A percentile compares a stretch with the other conserved stretches of the same genome.
Evolutionary conservation across 92 coral and sea anemone species (phyloP).

Genomic region (Siderastrea radians): DNA sequence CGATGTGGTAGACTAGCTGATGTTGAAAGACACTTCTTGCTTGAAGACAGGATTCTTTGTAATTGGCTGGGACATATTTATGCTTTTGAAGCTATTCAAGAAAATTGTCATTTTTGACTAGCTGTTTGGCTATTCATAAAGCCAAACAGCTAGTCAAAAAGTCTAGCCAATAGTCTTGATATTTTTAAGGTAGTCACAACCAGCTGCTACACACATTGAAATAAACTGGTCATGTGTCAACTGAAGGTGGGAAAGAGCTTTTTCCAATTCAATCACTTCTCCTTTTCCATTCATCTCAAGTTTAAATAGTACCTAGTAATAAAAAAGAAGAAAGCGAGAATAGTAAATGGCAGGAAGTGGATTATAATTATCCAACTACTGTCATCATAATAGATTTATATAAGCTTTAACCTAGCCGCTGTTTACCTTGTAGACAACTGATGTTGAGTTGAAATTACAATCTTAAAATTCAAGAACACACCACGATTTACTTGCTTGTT

Average conservation of each 20-base stretch:
- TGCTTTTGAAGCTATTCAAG: not conserved
- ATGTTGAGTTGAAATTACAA: not conserved
- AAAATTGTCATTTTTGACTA: slow-evolving; percentile 8
- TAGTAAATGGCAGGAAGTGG: not conserved
- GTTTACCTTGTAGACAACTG: not conserved
- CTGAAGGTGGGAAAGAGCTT: slow-evolving; percentile 4
- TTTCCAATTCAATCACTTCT: not conserved
- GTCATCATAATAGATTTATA: not conserved
- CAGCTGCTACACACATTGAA: slow-evolving; percentile 18
- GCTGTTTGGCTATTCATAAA: slow-evolving; percentile 19
- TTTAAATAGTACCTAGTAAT: not conserved
- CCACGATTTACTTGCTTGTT: no score
- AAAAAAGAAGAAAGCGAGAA: not conserved
- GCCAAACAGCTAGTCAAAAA: no score
- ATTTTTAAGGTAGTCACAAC: slow-evolving; percentile 1
- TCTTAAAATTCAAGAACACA: not conserved
- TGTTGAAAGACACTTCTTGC: slow-evolving; percentile 11
- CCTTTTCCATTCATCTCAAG: slow-evolving; percentile 1
- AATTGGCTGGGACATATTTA: not conserved
- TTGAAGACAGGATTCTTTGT: not conserved
- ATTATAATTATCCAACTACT: not conserved
- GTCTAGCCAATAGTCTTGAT: not conserved
- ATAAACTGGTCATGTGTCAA: not conserved
- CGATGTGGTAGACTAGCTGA: slow-evolving; percentile 2
- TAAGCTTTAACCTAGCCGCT: not conserved